These are phyloP conservation scores for Ctenochaetus hawaiiensis DNA, from an alignment of 2,797 vertebrate species.

Conservation along the genomic window DNA sequence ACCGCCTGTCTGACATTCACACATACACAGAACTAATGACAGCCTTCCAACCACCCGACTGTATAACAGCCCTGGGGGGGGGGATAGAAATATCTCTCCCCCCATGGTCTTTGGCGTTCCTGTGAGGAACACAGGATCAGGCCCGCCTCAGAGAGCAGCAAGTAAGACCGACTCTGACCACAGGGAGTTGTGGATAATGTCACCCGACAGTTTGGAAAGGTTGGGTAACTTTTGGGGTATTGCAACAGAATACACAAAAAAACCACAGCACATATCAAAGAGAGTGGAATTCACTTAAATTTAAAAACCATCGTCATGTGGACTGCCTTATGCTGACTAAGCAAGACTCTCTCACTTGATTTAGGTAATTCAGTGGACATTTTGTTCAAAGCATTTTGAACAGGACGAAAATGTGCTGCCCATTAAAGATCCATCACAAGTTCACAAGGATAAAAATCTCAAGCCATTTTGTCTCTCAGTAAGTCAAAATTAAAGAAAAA, in stretches of 20 bases:
- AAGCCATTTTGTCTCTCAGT: neutral
- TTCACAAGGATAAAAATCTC: neutral
- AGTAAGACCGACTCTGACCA: conserved; percentile 63
- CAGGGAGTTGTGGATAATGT: conserved; percentile 58
- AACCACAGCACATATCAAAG: neutral
- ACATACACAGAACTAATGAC: conserved; percentile 75
- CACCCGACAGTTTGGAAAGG: conserved; percentile 58
- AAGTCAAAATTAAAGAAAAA: neutral
- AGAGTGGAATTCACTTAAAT: neutral
- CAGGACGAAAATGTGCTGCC: neutral
- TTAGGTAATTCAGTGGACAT: neutral
- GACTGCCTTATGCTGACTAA: neutral
- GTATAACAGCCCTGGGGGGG: conserved; percentile 58
- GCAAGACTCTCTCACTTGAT: neutral
- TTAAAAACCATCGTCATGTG: neutral
- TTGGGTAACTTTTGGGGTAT: conserved; percentile 29
- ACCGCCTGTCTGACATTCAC: conserved; percentile 75
- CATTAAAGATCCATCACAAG: neutral
- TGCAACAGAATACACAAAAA: conserved; percentile 5
- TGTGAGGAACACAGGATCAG: conserved; percentile 59
- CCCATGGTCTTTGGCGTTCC: conserved; percentile 51
- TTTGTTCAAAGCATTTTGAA: neutral
- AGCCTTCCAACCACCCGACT: conserved; percentile 67
- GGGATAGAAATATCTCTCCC: conserved; percentile 60
- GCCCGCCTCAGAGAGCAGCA: conserved; percentile 61